Percentiles rank a stretch among this genome's conserved stretches.
Conservation (phyloP, 2,113 vertebrate genomes). For the Vidua macroura region DNA sequence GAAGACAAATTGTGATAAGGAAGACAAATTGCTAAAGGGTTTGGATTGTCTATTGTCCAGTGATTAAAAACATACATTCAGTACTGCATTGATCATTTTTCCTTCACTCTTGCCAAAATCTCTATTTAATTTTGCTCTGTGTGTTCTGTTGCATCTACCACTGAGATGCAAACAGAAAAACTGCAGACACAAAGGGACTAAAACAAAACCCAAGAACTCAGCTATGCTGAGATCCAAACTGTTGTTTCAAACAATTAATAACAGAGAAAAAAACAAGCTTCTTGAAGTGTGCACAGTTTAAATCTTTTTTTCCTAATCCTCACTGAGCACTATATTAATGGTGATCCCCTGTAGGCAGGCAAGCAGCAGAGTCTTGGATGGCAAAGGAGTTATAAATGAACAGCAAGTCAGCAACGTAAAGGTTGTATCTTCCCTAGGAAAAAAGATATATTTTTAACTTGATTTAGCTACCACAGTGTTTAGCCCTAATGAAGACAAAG, state of each 20-base stretch:
- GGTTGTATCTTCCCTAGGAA: not conserved
- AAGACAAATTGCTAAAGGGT: not conserved
- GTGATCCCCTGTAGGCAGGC: not conserved
- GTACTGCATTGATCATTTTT: not conserved
- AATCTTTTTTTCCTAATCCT: not conserved
- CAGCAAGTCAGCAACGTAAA: not conserved
- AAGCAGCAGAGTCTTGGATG: not conserved
- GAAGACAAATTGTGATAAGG: not conserved
- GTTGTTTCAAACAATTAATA: not conserved
- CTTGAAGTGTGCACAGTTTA: not conserved
- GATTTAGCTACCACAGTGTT: not conserved
- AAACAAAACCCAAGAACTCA: constrained; percentile 1
- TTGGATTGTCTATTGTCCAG: not conserved
- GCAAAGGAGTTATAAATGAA: not conserved
- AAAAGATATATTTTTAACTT: not conserved
- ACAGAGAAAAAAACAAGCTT: not conserved
- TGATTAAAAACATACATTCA: constrained; percentile 23
- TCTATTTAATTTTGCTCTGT: not conserved
- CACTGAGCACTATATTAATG: not conserved
- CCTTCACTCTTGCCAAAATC: not conserved
- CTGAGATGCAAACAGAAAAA: not conserved
- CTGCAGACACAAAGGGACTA: not conserved
- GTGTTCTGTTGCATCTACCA: not conserved
- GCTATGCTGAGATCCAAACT: not conserved
- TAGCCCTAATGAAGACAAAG: constrained; percentile 7